These are phyloP conservation scores for Zhuqinia jingwanae DNA, from an alignment of 2,888 invertebrate species.

Conservation along the genomic window DNA sequence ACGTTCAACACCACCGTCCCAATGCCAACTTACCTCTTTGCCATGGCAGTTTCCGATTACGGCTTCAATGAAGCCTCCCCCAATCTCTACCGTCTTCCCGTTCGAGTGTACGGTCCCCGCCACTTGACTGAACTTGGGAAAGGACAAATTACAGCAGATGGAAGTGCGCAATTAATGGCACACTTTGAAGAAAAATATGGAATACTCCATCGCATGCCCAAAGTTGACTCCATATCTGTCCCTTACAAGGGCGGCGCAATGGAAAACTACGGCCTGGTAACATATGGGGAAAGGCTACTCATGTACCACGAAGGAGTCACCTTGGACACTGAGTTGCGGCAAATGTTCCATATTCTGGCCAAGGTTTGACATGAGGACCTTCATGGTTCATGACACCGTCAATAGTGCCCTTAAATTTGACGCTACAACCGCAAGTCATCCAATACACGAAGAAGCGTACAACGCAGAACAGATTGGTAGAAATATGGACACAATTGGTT, in stretches of 20 bases:
- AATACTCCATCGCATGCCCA: constrained; percentile 60
- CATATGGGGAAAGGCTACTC: constrained; percentile 66
- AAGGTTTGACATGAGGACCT: neutral
- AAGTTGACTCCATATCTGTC: constrained; percentile 71
- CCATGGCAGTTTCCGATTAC: constrained; percentile 70
- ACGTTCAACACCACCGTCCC: constrained; percentile 61
- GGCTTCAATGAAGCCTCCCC: constrained; percentile 31
- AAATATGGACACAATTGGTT: constrained; percentile 86
- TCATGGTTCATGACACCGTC: too few species aligned
- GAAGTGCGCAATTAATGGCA: constrained; percentile 51
- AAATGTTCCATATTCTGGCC: constrained; percentile 1
- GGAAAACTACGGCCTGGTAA: constrained; percentile 74
- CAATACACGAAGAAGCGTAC: constrained; percentile 81
- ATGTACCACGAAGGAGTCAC: constrained; percentile 38
- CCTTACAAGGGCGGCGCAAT: constrained; percentile 73
- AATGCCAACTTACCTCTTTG: constrained; percentile 72
- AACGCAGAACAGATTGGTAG: constrained; percentile 84
- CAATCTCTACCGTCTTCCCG: constrained; percentile 22
- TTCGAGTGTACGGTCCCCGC: constrained; percentile 54
- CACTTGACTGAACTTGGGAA: constrained; percentile 44
- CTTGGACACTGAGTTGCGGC: constrained; percentile 66
- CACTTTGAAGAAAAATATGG: constrained; percentile 61
- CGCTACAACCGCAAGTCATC: constrained; percentile 70
- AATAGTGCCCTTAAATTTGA: constrained; percentile 62
- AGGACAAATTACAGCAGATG: constrained; percentile 28